Evolutionary conservation across 2,113 vertebrate genomes (phyloP).

Genomic region (Psilopsiagon aurifrons): DNA sequence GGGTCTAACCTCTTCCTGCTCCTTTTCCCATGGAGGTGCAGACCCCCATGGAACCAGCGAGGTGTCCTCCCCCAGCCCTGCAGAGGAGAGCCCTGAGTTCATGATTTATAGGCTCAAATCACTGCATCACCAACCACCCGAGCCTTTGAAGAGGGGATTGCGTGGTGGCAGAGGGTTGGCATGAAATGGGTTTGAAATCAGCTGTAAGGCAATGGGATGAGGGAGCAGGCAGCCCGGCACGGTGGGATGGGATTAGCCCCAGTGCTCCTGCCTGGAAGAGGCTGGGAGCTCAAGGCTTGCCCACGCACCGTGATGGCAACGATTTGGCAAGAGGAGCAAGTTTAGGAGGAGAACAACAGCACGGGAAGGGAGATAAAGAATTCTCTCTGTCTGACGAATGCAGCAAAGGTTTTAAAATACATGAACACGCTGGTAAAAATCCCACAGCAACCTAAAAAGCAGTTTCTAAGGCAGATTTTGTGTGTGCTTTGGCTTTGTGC

Average conservation of each 20-base stretch:
- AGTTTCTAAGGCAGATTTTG: not conserved
- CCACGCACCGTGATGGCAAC: not conserved
- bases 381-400: not conserved
- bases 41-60: not conserved
- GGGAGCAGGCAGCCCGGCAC: not conserved
- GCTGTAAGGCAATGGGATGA: not conserved
- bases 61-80: not conserved
- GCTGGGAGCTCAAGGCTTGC: not conserved
- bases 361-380: not conserved
- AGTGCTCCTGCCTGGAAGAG: not conserved
- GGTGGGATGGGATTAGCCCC: not conserved
- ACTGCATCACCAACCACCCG: not conserved
- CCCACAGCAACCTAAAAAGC: not conserved
- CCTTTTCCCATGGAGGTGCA: not conserved
- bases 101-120: not conserved
- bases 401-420: not conserved
- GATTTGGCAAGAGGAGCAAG: not conserved
- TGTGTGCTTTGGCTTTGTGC: not conserved
- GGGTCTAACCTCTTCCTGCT: not conserved
- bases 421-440: not conserved
- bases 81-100: not conserved
- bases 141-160: not conserved
- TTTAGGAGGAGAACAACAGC: not conserved
- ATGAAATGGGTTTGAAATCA: not conserved
- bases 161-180: not conserved